Base-by-base conservation (phyloP, 2,888 invertebrate genomes). In the Crematogaster levior region DNA sequence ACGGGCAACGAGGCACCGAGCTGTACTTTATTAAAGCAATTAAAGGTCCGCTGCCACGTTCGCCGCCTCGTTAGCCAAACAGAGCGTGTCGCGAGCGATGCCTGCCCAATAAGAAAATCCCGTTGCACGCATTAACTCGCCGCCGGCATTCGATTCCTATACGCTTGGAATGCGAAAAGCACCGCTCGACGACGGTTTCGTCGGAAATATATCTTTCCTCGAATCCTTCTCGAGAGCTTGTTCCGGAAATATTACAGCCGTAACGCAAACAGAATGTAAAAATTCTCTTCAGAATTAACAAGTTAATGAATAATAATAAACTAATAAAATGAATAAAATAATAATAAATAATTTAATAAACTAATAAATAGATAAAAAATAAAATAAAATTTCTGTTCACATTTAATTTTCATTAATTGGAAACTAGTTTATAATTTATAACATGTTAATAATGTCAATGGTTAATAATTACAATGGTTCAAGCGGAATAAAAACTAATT, bases 1-100 rank as follows among this genome's bases (percentile, higher is more conserved):
- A 66, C 79, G 24, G 27, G 12, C 70, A 43, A 74, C 81, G 60
- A 66, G 70, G 43, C 46, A 18, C 34, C 66, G 79, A 81, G 72
- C 51, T 61, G 27, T 40, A 30, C 72, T 89, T 89, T 87, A 86
- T 83, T 83, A 85, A 87, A 82, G 85, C 88, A 89, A 90, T 90
- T 90, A 90, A 88, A 87, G 66, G 85, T 85, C 84, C 74, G 80
- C 73, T 30, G 73, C 83, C 83, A 75, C 34, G 84, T 80, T 77
- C 73, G 83, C 83, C 84, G 73, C 70, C 88, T 90, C 84, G 90
- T 91, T 90, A 90, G 77, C 88, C 85, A 89, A 91, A 89, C 90
- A 73, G 90, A 90, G 87, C 89, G 80, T 85, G 84, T 85, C 90
- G 90, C 82, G 85, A 83, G 21, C 89, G 85, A 86, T 56, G 74